Conservation (phyloP, 2,113 vertebrate species). For the Prolemur simus region DNA sequence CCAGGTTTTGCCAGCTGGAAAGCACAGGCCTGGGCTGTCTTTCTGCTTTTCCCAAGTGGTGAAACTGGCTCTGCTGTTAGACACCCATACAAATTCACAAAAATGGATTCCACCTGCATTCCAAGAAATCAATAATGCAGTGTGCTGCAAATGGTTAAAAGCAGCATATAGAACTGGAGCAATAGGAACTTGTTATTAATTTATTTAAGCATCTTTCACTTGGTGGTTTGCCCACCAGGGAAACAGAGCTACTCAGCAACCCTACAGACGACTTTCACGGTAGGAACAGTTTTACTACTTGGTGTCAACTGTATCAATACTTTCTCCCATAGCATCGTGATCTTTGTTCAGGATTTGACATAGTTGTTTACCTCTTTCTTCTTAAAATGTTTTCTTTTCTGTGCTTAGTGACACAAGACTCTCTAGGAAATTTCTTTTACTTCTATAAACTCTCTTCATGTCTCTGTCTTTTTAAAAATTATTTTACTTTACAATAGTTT, state of each 20-base stretch:
- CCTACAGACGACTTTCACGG: background rate
- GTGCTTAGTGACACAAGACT: background rate
- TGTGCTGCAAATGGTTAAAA: constrained; percentile 54
- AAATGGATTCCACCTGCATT: background rate
- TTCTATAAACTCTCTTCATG: background rate
- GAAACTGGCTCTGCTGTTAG: constrained; percentile 33
- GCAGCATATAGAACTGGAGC: constrained; percentile 7
- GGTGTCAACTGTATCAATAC: background rate
- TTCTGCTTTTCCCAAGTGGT: background rate
- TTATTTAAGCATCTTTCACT: constrained; percentile 27
- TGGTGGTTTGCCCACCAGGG: background rate
- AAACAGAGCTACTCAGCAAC: background rate
- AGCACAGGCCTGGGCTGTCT: background rate
- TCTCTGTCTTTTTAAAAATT: background rate
- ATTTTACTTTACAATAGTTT: background rate
- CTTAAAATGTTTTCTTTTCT: background rate
- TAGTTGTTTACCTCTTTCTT: background rate
- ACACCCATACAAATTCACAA: constrained; percentile 10
- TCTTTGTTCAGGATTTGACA: background rate
- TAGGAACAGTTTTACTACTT: background rate
- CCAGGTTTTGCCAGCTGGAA: constrained; percentile 75
- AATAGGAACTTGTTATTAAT: constrained; percentile 31
- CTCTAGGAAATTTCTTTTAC: background rate
- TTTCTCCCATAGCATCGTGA: background rate
- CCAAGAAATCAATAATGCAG: constrained; percentile 43